A percentile compares a stretch with the other conserved stretches of the same genome.
Conservation (phyloP, 2,888 invertebrate species). For the Lutraria lutraria region DNA sequence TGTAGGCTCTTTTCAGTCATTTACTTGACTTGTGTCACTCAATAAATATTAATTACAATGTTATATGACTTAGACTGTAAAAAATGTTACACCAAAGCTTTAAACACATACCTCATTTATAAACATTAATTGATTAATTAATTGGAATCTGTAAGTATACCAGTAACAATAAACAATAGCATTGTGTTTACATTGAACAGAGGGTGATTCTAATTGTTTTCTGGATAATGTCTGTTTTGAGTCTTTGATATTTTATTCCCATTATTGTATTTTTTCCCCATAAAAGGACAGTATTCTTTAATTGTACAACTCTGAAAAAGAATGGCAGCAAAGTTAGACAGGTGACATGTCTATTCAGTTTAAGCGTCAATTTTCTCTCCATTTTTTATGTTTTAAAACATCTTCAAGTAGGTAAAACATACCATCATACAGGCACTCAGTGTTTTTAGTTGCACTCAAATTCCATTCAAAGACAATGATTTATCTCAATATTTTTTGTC, state of each 20-base stretch:
- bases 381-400: constrained; percentile 24
- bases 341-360: constrained; percentile 23
- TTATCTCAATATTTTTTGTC: not conserved
- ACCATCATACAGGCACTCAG: not conserved
- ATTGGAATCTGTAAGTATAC: not conserved
- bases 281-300: constrained; percentile 18
- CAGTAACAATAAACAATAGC: not conserved
- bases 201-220: not conserved
- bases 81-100: not conserved
- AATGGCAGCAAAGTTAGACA: constrained; percentile 12
- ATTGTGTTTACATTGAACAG: not conserved
- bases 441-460: constrained; percentile 21
- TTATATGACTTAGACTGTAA: not conserved
- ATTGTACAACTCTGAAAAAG: not conserved
- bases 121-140: not conserved
- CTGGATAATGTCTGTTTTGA: not conserved
- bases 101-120: not conserved
- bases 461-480: constrained; percentile 26
- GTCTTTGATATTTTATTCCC: not conserved
- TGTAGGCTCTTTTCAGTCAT: not conserved
- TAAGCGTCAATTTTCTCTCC: constrained; percentile 26
- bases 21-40: not conserved
- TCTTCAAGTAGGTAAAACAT: constrained; percentile 19
- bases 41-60: not conserved
- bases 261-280: not conserved